phyloP scores from a whole-genome alignment of 2,888 invertebrate species.

The Orchesellides sinensis region DNA sequence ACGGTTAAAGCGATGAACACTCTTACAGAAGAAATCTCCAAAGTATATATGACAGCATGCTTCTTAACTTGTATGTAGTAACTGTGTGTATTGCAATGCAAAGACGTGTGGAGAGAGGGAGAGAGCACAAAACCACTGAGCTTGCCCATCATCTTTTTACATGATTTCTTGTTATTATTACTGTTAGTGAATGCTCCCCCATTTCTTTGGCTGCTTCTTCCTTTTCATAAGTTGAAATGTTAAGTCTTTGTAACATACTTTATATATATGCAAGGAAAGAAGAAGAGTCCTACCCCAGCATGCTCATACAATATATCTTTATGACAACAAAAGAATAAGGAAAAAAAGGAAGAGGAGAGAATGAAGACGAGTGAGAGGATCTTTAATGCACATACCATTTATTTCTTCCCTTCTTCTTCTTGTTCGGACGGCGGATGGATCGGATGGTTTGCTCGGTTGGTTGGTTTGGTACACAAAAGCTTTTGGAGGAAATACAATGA shows the following conservation, averaged over 20 bases:
- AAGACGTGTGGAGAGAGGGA: conserved; percentile 25
- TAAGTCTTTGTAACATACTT: conserved; percentile 16
- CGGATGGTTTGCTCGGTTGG: conserved; percentile 56
- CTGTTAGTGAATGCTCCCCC: conserved; percentile 56
- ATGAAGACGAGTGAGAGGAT: background rate
- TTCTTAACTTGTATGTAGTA: background rate
- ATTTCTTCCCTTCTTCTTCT: conserved; percentile 26
- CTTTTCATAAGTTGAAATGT: conserved; percentile 50
- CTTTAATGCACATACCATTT: conserved; percentile 51
- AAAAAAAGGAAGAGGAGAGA: background rate
- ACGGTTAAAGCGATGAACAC: background rate
- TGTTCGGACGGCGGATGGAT: conserved; percentile 39
- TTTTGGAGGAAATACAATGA: conserved; percentile 54
- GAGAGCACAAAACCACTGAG: conserved; percentile 57
- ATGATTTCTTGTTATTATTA: conserved; percentile 53
- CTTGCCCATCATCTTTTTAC: conserved; percentile 61
- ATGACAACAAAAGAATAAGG: conserved; percentile 1
- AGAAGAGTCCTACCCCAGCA: conserved; percentile 15
- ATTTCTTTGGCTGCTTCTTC: conserved; percentile 32
- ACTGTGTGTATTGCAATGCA: background rate
- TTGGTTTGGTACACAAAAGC: conserved; percentile 52
- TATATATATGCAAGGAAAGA: too few species aligned
- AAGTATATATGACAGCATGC: background rate
- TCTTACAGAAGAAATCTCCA: background rate
- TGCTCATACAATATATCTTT: background rate